Conservation (phyloP, 2,888 invertebrate species). For the Euclidia mi region DNA sequence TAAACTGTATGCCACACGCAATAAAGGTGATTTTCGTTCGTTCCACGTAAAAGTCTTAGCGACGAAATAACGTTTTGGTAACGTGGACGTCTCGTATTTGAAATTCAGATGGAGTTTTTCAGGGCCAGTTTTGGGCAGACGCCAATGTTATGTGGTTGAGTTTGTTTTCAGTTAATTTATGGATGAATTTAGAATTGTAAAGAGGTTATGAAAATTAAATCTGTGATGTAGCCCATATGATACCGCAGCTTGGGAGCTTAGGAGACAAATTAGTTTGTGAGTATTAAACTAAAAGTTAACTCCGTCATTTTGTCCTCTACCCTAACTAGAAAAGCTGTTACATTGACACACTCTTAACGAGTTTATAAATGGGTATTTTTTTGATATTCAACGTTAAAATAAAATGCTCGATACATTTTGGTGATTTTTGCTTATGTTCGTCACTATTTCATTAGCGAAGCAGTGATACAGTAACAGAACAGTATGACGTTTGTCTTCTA, state of each 20-base stretch:
- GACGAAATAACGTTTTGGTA: conserved; percentile 64
- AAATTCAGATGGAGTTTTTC: conserved; percentile 79
- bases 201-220: conserved; percentile 58
- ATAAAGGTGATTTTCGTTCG: conserved; percentile 45
- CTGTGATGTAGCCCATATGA: conserved; percentile 39
- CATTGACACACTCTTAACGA: no score
- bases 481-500: no score
- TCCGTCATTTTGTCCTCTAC: background rate
- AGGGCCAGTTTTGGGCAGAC: conserved; percentile 66
- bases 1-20: conserved; percentile 20
- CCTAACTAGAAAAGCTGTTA: no score
- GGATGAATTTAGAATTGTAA: conserved; percentile 64
- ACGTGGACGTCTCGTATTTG: conserved; percentile 69
- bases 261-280: conserved; percentile 8
- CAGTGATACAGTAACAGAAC: no score
- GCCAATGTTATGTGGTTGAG: conserved; percentile 76
- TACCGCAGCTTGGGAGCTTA: conserved; percentile 15
- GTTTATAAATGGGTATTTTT: no score
- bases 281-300: background rate
- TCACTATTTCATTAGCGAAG: no score
- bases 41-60: conserved; percentile 40
- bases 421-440: no score
- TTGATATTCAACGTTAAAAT: no score
- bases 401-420: no score
- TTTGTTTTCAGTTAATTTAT: conserved; percentile 82